These are phyloP conservation scores for Drosophila demipolita DNA, from an alignment of 2,888 invertebrate genomes.

Conservation along the genomic window DNA sequence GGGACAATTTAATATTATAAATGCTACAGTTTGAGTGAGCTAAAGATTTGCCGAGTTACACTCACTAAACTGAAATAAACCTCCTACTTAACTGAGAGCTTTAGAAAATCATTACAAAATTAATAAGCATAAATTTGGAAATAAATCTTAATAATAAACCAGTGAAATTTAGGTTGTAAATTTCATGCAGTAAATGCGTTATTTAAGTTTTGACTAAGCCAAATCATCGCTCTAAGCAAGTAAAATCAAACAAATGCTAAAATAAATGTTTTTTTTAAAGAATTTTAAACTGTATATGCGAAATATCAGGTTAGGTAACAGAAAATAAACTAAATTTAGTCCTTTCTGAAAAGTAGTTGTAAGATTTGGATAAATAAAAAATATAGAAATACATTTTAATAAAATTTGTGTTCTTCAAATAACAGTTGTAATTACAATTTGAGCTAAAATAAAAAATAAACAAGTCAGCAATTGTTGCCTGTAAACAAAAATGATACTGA, in stretches of 20 bases:
- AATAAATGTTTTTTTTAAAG: fast-evolving
- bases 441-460: background rate
- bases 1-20: constrained; percentile 1
- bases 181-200: background rate
- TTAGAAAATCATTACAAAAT: background rate
- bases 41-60: background rate
- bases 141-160: background rate
- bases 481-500: background rate
- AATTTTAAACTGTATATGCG: background rate
- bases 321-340: background rate
- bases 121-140: background rate
- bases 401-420: background rate
- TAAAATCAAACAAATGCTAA: background rate
- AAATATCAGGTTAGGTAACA: too few species aligned
- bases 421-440: background rate
- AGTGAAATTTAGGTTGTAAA: background rate
- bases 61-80: background rate
- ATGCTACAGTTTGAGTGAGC: background rate
- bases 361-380: background rate
- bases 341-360: background rate
- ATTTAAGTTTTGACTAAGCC: background rate
- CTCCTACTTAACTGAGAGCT: background rate
- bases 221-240: fast-evolving
- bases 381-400: background rate
- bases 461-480: background rate